Conservation (phyloP, 2,797 vertebrate species). For the Erithacus rubecula region DNA sequence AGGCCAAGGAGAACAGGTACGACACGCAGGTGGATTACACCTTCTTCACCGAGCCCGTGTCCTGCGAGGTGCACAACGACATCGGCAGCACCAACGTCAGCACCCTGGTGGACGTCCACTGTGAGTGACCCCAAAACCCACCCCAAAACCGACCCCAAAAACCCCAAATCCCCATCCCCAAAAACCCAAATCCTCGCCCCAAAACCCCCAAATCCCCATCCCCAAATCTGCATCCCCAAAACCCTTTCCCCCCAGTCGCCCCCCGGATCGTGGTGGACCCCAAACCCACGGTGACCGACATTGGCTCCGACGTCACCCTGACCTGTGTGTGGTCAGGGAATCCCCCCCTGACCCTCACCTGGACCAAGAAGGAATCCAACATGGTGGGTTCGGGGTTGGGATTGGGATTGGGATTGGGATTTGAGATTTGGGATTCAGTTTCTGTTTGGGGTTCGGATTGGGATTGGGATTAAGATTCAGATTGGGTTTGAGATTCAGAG, state of each 20-base stretch:
- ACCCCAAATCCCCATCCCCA: too few species aligned
- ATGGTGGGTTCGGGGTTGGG: constrained; percentile 76
- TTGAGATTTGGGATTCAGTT: too few species aligned
- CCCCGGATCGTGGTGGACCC: constrained; percentile 92
- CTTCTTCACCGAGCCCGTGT: constrained; percentile 96
- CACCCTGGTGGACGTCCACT: constrained; percentile 94
- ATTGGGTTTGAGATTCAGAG: not conserved
- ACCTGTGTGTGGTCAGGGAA: constrained; percentile 96
- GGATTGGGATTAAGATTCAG: too few species aligned
- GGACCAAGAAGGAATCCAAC: constrained; percentile 96
- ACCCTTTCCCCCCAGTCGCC: constrained; percentile 76
- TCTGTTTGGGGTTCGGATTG: too few species aligned
- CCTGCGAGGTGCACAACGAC: constrained; percentile 93
- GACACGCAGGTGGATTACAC: constrained; percentile 92
- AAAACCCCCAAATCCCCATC: not conserved
- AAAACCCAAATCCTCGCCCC: too few species aligned
- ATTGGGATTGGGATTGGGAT: too few species aligned
- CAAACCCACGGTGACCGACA: constrained; percentile 86
- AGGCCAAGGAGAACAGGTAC: constrained; percentile 86
- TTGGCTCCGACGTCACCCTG: constrained; percentile 89
- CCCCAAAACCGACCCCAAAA: too few species aligned
- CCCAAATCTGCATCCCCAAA: not conserved
- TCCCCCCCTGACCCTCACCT: constrained; percentile 93
- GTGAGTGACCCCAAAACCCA: constrained; percentile 72
- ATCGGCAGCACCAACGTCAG: constrained; percentile 96